These are phyloP conservation scores for Tragelaphus imberbis DNA, from an alignment of 2,113 vertebrate genomes.

Conservation along the genomic window DNA sequence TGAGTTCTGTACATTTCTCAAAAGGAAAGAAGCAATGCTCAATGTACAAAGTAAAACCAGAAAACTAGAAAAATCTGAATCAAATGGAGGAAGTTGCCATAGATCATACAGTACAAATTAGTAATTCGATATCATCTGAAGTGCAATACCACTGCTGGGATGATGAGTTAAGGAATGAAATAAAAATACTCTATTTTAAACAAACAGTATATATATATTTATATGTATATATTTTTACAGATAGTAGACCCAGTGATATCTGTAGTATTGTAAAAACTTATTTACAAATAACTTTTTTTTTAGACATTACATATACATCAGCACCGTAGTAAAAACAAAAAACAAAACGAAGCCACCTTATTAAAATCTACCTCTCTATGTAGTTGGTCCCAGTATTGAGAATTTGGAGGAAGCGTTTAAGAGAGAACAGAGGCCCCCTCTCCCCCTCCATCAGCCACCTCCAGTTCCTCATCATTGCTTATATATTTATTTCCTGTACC, in stretches of 20 bases:
- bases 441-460: not conserved
- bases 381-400: slow-evolving; percentile 90
- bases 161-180: slow-evolving; percentile 95
- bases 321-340: slow-evolving; percentile 93
- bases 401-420: slow-evolving; percentile 87
- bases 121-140: slow-evolving; percentile 94
- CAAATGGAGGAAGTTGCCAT: slow-evolving; percentile 80
- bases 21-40: slow-evolving; percentile 96
- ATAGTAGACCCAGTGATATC: slow-evolving; percentile 97
- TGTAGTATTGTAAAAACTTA: slow-evolving; percentile 99
- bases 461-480: not conserved
- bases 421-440: slow-evolving; percentile 54
- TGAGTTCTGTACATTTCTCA: slow-evolving; percentile 94
- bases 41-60: slow-evolving; percentile 91
- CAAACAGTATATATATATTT: slow-evolving; percentile 93
- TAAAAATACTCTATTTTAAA: slow-evolving; percentile 99
- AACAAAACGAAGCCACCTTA: slow-evolving; percentile 68
- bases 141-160: slow-evolving; percentile 94
- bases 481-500: not conserved
- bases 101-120: slow-evolving; percentile 95
- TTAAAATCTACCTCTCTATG: slow-evolving; percentile 86
- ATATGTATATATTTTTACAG: slow-evolving; percentile 93
- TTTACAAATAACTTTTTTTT: slow-evolving; percentile 95
- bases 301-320: slow-evolving; percentile 97
- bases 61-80: slow-evolving; percentile 93